Evolutionary conservation across 2,888 invertebrate genomes (phyloP), one percentile per base, ranked within the genome.

Genomic region (Calameuta filiformis): DNA sequence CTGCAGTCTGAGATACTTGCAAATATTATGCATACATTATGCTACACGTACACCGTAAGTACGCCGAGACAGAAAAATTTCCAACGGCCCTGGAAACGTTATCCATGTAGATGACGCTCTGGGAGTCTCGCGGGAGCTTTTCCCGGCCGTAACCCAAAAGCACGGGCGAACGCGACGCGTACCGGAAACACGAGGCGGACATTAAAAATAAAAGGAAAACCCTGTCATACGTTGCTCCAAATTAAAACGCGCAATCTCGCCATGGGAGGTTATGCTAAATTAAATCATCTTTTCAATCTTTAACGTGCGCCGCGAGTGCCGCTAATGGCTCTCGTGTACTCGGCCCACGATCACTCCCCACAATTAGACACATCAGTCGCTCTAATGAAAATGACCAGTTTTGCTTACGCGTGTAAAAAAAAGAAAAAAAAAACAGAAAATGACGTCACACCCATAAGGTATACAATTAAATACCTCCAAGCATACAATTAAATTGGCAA

Each of bases 151-250:
- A 56, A 56, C 23, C 56, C 56, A 9, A 23, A 56, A 56, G 56
- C 56, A 56, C 56, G 2, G 15, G 15, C 9, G 23, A 56, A 11
- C 9, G 56, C 23, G 56, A 56, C 56, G 6, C 56, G 56, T 23
- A 9, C 23, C 23, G 23, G 23, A 56, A 56, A 23, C 56, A 56
- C 56, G 23, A 56, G 23, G 56, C 1, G 56, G 56, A 56, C 56
- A 34, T 71, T 71, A 71, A 71, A 71, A 71, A 71, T 71, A 71
- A 71, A 71, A 71, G 71, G 33, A 15, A 71, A 71, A 33, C 12
- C 71, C 71, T 71, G 71, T 71, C 71, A 3, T 34, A 12, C 71
- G 71, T 31, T n/a, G 9, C 31, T 34, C 15, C 71, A 30, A 34
- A 30, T 71, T 71, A 71, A 56, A 56, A 23, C 56, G 23, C 56